Percentiles rank a stretch among this genome's conserved stretches.
These are phyloP conservation scores for Aphodius granarius DNA, from an alignment of 2,888 invertebrate genomes.

Conservation along the genomic window DNA sequence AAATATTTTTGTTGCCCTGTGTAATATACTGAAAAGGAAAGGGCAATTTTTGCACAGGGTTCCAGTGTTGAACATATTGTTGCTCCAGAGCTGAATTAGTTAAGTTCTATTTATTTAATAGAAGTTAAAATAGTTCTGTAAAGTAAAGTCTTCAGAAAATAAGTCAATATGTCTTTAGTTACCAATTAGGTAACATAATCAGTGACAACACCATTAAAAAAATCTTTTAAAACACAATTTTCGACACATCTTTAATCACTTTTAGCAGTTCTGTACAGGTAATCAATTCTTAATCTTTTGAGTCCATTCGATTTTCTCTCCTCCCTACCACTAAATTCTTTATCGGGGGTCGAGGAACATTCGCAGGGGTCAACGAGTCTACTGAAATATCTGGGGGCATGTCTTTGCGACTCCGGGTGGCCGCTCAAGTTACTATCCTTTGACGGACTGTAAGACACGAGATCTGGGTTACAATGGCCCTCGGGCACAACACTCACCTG, in stretches of 20 bases:
- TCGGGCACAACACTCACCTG: constrained; percentile 31
- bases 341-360: neutral
- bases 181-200: no score
- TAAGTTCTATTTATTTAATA: no score
- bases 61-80: no score
- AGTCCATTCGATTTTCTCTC: constrained; percentile 1
- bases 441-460: constrained; percentile 3
- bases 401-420: neutral
- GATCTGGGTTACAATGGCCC: neutral
- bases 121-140: no score
- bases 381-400: neutral
- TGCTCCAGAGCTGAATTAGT: no score
- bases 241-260: neutral
- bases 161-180: no score
- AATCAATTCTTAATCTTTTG: neutral
- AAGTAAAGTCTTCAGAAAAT: no score
- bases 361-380: neutral
- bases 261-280: neutral
- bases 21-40: no score
- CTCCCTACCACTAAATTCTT: no score
- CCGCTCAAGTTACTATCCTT: constrained; percentile 8
- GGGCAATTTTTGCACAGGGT: no score
- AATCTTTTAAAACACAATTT: neutral
- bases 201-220: neutral
- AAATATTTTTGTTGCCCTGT: no score